Percentiles rank a stretch among this genome's conserved stretches.
These are phyloP conservation scores for Brachypteracias leptosomus DNA, from an alignment of 2,113 vertebrate species.

Conservation along the genomic window DNA sequence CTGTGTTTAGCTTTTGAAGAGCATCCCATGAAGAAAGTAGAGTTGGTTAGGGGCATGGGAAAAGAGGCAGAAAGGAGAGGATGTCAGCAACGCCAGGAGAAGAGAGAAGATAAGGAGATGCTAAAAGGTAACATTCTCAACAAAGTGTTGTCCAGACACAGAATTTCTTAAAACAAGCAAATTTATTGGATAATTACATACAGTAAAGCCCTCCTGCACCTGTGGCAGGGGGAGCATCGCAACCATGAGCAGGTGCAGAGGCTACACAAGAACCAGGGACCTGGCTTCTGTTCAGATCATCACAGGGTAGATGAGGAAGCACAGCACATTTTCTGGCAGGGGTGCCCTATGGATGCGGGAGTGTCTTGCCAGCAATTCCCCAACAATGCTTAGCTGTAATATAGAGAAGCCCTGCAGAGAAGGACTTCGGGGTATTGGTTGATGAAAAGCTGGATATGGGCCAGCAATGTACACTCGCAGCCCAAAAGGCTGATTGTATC, in stretches of 20 bases:
- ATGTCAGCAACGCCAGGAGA: not conserved
- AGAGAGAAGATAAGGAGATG: not conserved
- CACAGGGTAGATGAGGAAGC: not conserved
- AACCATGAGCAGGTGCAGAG: not conserved
- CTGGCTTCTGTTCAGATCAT: not conserved
- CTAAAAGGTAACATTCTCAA: not conserved
- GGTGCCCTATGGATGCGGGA: too few species aligned
- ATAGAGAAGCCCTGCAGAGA: too few species aligned
- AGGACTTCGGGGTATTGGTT: too few species aligned
- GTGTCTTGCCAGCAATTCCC: too few species aligned
- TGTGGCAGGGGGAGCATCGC: too few species aligned
- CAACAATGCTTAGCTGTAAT: too few species aligned
- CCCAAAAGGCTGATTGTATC: too few species aligned
- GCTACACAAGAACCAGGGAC: not conserved
- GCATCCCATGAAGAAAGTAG: not conserved
- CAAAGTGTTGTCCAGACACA: not conserved
- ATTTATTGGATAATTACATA: not conserved
- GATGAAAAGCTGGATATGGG: too few species aligned
- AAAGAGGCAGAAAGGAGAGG: not conserved
- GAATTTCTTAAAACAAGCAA: not conserved
- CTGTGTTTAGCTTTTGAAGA: not conserved
- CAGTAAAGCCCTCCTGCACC: not conserved
- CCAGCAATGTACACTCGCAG: too few species aligned
- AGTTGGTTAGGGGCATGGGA: too few species aligned
- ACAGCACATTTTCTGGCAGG: not conserved